These are phyloP conservation scores for Eulithis testata DNA, from an alignment of 2,888 invertebrate species.

Conservation along the genomic window DNA sequence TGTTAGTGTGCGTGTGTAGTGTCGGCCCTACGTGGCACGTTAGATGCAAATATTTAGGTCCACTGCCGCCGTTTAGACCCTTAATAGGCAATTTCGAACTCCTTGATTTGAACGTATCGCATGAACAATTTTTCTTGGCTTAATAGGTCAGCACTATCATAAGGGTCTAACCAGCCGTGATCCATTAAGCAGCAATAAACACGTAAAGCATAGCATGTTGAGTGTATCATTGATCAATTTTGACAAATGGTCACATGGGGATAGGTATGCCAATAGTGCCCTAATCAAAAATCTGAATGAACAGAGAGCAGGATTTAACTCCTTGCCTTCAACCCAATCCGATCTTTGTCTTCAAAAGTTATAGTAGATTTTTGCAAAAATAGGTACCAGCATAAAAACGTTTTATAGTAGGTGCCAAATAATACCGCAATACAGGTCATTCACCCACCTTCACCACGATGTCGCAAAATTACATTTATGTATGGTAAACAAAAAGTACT, in stretches of 20 bases:
- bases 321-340: too few relatives aligned
- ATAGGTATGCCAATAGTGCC: conserved; percentile 14
- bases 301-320: too few relatives aligned
- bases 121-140: not conserved
- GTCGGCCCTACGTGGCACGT: conserved; percentile 12
- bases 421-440: too few relatives aligned
- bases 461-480: too few relatives aligned
- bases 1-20: conserved; percentile 37
- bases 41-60: conserved; percentile 11
- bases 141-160: not conserved
- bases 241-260: not conserved
- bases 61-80: not conserved
- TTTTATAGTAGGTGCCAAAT: too few relatives aligned
- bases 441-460: too few relatives aligned
- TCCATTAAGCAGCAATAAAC: conserved; percentile 11
- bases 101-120: too few relatives aligned
- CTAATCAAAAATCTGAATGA: not conserved
- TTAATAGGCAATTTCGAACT: not conserved
- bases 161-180: conserved; percentile 9
- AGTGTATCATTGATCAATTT: conserved; percentile 20
- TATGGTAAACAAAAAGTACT: too few relatives aligned
- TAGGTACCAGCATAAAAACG: too few relatives aligned
- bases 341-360: too few relatives aligned
- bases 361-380: too few relatives aligned
- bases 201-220: conserved; percentile 17